These are phyloP conservation scores for Hyperopisus bebe DNA, from an alignment of 2,113 vertebrate genomes.

Conservation along the genomic window DNA sequence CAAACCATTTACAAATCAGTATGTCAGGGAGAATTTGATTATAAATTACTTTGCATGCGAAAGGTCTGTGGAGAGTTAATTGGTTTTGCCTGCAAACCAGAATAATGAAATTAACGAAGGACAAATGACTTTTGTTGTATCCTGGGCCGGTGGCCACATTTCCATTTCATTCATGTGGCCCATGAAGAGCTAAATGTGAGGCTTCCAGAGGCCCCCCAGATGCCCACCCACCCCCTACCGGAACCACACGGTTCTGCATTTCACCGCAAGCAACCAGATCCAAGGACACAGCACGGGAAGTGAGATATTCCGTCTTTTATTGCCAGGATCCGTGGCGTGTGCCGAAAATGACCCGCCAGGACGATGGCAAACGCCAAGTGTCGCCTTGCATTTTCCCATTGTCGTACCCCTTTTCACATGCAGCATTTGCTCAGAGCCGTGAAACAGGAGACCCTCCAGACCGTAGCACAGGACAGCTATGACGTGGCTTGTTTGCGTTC, in stretches of 20 bases:
- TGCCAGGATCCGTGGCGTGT: conserved; percentile 32
- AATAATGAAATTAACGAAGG: conserved; percentile 44
- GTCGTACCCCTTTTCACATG: too few species aligned
- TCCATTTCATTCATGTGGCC: conserved; percentile 60
- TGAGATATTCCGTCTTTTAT: conserved; percentile 32
- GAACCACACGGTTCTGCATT: conserved; percentile 24
- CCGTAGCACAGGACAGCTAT: background rate
- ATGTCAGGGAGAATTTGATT: conserved; percentile 46
- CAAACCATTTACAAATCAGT: background rate
- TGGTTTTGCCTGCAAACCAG: conserved; percentile 37
- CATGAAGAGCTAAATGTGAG: conserved; percentile 38
- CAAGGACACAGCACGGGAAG: conserved; percentile 50
- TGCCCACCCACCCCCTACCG: conserved; percentile 23
- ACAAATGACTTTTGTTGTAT: conserved; percentile 36
- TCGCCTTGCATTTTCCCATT: too few species aligned
- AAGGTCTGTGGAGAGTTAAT: conserved; percentile 44
- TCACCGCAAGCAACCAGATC: conserved; percentile 36
- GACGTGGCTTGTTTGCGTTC: background rate
- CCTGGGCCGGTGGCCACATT: conserved; percentile 40
- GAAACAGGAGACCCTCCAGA: background rate
- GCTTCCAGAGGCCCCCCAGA: conserved; percentile 6
- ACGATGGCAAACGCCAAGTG: background rate
- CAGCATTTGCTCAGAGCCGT: background rate
- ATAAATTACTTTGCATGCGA: conserved; percentile 47
- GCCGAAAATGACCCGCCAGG: conserved; percentile 22